Evolutionary conservation across 35 echinoderm and acorn worm species (phyloP), one percentile per base, ranked within the genome.

Genomic region (Lytechinus variegatus): DNA sequence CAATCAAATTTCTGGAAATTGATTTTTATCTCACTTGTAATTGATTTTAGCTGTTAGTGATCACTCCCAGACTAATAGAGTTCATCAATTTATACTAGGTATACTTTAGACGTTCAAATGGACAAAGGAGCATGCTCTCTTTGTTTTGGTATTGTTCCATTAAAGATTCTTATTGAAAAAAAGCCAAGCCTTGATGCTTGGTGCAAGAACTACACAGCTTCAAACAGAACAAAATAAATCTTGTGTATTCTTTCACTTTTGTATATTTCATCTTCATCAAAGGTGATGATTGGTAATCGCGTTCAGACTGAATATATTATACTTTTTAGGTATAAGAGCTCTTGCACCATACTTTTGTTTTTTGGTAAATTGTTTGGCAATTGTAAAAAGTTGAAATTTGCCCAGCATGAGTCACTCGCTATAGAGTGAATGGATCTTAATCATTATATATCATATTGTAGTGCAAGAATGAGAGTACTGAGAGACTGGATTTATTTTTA

Each of bases 401-500:
- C 88, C 88, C 88, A 90, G 28, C n/a, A 88, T 28, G 44, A 6
- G 27, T 51, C 27, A 9, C 27, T 88, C n/a, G 19, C 29, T 90
- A 21, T 90, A 90, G 9, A 13, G n/a, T 44, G 29, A 52, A 12
- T 90, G 88, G 33, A 52, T 13, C 52, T 90, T 90, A 12, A 90
- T 90, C 24, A 44, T 90, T 10, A 90, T 90, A 90, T 90, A 90
- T 90, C 52, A 54, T 54, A 90, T 52, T 52, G 28, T 52, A 90
- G 52, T 44, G n/a, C 29, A 90, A 90, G 88, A 90, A 21, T 52
- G 28, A 52, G 88, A 29, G 52, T 90, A 54, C 29, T 52, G 52
- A 90, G 13, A 90, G 52, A 90, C 33, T 13, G 88, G 27, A 90
- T 90, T 90, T 90, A 90, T 90, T 90, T 90, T 90, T 90, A 90